A percentile compares a stretch with the other conserved stretches of the same genome.
These are phyloP conservation scores for Pristiophorus japonicus DNA, from an alignment of 2,113 vertebrate genomes.

Conservation along the genomic window DNA sequence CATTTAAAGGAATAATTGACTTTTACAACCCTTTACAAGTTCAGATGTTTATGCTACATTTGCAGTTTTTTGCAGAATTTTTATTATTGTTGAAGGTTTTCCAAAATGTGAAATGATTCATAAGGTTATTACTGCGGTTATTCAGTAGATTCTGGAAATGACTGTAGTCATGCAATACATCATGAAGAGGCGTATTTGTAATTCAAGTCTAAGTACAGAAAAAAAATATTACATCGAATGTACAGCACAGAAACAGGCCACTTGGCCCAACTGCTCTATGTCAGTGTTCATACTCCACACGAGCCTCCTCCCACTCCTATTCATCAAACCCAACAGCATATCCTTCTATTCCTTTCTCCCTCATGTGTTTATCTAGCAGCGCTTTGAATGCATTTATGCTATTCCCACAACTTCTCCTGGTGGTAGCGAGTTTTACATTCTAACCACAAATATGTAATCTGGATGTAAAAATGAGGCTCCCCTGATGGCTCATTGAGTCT, in stretches of 20 bases:
- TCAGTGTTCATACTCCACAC: neutral
- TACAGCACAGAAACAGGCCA: neutral
- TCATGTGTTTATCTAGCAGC: neutral
- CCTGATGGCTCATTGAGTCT: neutral
- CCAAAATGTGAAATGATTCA: conserved; percentile 25
- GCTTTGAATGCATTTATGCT: neutral
- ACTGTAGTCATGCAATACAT: neutral
- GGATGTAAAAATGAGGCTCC: neutral
- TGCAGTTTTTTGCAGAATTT: neutral
- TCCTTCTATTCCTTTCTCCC: neutral
- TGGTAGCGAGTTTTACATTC: neutral
- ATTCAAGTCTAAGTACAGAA: neutral
- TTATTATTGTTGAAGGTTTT: conserved; percentile 7
- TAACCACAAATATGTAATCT: neutral
- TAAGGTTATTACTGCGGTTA: neutral
- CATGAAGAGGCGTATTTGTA: conserved; percentile 9
- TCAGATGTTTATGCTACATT: neutral
- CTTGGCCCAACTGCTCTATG: neutral
- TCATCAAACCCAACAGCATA: neutral
- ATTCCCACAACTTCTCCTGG: neutral
- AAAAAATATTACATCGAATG: neutral
- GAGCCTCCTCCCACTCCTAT: neutral
- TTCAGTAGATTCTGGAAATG: conserved; percentile 3
- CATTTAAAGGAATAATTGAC: neutral
- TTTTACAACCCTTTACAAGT: neutral